Base-by-base conservation (phyloP, 1,140 invertebrate species). In the Pachyrhynchus sulphureomaculatus region DNA sequence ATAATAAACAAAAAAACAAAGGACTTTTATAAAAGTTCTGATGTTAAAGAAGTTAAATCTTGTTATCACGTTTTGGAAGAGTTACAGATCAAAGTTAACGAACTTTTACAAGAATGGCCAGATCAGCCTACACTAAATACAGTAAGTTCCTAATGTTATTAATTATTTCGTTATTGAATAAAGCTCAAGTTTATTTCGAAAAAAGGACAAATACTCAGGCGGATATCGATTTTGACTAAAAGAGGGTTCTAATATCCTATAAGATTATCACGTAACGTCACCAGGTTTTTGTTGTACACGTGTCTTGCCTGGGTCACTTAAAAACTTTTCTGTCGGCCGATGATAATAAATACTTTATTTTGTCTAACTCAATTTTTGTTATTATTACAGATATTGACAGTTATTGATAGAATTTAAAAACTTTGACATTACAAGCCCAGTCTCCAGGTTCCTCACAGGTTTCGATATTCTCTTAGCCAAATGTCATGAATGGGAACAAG, bases 21-120 rank as follows among this genome's bases (percentile, higher is more conserved):
- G 81, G 88, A 98, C 77, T 93, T 97, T 71, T 99, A 99, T 74
- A 85, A 84, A 65, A 91, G 95, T 65, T 75, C 89, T 0, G 91
- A 95, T 76, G 81, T 94, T 0, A 75, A 83, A 0, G 90, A 96
- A 78, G 86, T 89, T 0, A 81, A 86, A 34, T 80, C 85, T 29
- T 92, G 92, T 71, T 74, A 84, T 4, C 81, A 85, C 3, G 75
- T 94, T 1, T 73, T 97, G 29, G 76, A 85, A 10, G 76, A 74
- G 41, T 81, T 96, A 13, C 79, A 82, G 51, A 72, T 77, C 1
- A 79, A 82, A 44, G 84, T 93, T 0, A 72, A 80, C n/a, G 77
- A 86, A 33, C 75, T 97, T n/a, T 75, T 93, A 13, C 71, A 81
- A 1, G 84, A 93, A 68, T 98, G 93, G 91, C 91, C 94, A 0